These are phyloP conservation scores for Parnassius smintheus DNA, from an alignment of 2,888 invertebrate genomes.

Conservation along the genomic window DNA sequence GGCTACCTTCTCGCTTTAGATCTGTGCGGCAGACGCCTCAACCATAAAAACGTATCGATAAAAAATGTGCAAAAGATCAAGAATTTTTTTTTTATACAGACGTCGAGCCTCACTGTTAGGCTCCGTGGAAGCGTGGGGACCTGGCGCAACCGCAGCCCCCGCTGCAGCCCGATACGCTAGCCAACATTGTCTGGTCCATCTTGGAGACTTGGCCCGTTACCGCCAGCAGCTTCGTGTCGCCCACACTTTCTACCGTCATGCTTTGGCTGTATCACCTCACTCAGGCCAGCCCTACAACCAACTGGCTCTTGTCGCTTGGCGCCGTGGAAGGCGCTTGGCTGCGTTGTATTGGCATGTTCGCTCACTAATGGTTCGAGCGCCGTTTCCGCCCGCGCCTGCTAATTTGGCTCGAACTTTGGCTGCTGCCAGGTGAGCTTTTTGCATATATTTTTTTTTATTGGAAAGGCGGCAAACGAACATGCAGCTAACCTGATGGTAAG, in stretches of 20 bases:
- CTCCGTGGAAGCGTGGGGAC: slow-evolving; percentile 69
- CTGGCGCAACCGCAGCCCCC: slow-evolving; percentile 39
- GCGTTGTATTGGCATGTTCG: slow-evolving; percentile 93
- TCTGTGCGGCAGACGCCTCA: too few species aligned
- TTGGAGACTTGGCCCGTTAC: slow-evolving; percentile 93
- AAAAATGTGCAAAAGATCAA: too few species aligned
- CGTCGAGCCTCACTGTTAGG: slow-evolving; percentile 70
- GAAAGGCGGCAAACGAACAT: too few species aligned
- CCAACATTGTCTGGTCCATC: slow-evolving; percentile 93
- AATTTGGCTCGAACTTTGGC: slow-evolving; percentile 89
- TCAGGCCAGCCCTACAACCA: slow-evolving; percentile 96
- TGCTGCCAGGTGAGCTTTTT: slow-evolving; percentile 52
- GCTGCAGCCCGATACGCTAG: slow-evolving; percentile 90
- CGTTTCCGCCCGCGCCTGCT: slow-evolving; percentile 91
- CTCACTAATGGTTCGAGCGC: slow-evolving; percentile 90
- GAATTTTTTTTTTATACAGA: slow-evolving; percentile 36
- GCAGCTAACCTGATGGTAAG: too few species aligned
- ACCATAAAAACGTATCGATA: too few species aligned
- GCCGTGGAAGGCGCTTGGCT: slow-evolving; percentile 89
- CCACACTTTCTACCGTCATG: slow-evolving; percentile 92
- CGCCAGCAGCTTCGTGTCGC: slow-evolving; percentile 90
- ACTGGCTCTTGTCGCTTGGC: slow-evolving; percentile 90
- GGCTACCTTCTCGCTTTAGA: too few species aligned
- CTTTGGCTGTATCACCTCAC: slow-evolving; percentile 86
- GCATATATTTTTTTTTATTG: background rate